Base-by-base conservation (phyloP, 2,797 vertebrate species). In the Menidia menidia region DNA sequence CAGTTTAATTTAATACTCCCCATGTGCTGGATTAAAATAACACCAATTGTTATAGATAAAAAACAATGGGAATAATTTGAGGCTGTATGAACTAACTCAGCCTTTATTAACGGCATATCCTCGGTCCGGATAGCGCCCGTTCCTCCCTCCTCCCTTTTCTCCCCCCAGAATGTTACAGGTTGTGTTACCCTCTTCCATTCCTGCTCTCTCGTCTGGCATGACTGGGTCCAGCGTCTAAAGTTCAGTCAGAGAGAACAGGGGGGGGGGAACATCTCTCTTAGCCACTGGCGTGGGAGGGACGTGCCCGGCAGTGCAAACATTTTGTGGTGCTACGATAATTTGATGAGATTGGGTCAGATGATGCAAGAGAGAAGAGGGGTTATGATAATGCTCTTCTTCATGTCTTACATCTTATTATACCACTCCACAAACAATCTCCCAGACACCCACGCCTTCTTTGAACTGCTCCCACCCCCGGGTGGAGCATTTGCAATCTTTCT, bases 261-360 rank as follows among this genome's bases (percentile, higher is more conserved):
- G 66, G 78, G 72, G 81, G 66, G 63, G 68, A 83, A 73, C 84
- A 83, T 83, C 77, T 45, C 59, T 78, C 14, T 55, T 60, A 72
- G 69, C 72, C 67, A 80, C 82, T 85, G 25, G 25, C 76, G 80
- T 76, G 80, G 81, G 74, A 78, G 71, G 71, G 64, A 67, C 64
- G 75, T 53, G 16, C 71, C 65, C 75, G 45, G 83, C 82, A 76
- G 51, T 71, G 64, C 60, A 64, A 69, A 83, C 56, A 82, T 82
- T 68, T 79, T 87, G 87, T 85, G 78, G 78, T 83, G 76, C 80
- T 87, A 88, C 82, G 87, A 89, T 90, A 85, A 90, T 89, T 89
- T 92, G 87, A 91, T 83, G 88, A 87, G 89, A 89, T 85, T 87
- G 84, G 82, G 80, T 88, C 73, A 82, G 86, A 86, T 88, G 88